Base-by-base conservation (phyloP, 2,888 invertebrate species). In the Leptura quadrifasciata region DNA sequence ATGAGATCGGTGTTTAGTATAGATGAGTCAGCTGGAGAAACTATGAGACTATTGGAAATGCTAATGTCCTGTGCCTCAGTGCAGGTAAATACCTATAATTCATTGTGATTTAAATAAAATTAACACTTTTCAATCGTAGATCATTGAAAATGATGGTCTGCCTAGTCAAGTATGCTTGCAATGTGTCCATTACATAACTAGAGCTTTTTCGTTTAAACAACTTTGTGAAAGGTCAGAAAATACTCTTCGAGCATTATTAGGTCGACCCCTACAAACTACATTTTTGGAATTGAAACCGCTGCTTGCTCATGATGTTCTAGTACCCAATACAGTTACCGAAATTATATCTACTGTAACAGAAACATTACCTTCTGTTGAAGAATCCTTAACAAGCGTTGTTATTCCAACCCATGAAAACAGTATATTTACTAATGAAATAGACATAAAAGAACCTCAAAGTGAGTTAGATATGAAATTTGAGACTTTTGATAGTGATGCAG, bases 171-270 rank as follows among this genome's bases (percentile, higher is more conserved):
- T 89, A 4, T 89, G 89, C 79, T 72, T 85, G 27, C 87, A 88
- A 79, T 89, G 89, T 83, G 87, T 87, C 58, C 85, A 88, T 78
- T 86, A 87, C 76, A 87, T 89, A 60, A 86, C 84, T 20, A 83
- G 86, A 77, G 86, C 88, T 3, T 89, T 86, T 76, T 87, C 86
- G 3, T 89, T 89, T 80, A 88, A 88, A 81, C 87, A 88, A 81
- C 81, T 88, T 69, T 89, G 89, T 78, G 88, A 88, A 79, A 82
- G 87, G 74, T 88, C 88, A 10, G 88, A 89, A 74, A 81, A 82
- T 18, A 87, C 89, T 5, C 82, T 89, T 70, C 78, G 87, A 67
- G 85, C 87, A 58, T 77, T 88, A 35, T 77, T 88, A 47, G 85
- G 81, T 15, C 83, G 80, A 76, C 82, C 84, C 54, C 21, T 79